Evolutionary conservation across 2,888 invertebrate genomes (phyloP).

Genomic region (Lasioglossum villosulum): DNA sequence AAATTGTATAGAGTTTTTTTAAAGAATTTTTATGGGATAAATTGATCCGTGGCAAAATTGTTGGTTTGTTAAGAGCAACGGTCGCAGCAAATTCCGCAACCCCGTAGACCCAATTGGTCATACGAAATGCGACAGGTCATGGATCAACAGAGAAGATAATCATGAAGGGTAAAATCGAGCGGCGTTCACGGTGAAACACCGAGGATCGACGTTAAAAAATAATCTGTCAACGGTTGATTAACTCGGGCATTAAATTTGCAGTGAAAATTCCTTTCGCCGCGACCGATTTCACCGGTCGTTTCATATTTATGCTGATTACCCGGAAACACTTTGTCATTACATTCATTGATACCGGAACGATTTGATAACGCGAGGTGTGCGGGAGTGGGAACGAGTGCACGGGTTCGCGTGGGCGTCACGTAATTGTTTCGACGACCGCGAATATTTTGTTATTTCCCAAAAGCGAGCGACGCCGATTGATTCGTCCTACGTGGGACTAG

Average conservation of each 20-base stretch:
- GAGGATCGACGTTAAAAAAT: constrained; percentile 11
- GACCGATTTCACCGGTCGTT: constrained; percentile 44
- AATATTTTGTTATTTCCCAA: constrained; percentile 67
- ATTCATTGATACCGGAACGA: constrained; percentile 68
- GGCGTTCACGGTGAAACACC: not conserved
- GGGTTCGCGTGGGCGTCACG: constrained; percentile 43
- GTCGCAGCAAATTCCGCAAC: not conserved
- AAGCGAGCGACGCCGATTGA: constrained; percentile 58
- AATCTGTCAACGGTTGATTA: constrained; percentile 29
- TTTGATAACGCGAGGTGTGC: constrained; percentile 61
- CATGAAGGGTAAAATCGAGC: not conserved
- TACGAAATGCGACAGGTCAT: not conserved
- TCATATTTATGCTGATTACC: constrained; percentile 66
- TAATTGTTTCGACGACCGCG: constrained; percentile 71
- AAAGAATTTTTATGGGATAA: not conserved
- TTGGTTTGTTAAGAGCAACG: not conserved
- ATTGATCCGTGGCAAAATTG: not conserved
- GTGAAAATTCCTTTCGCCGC: constrained; percentile 31
- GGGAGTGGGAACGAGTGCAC: not conserved
- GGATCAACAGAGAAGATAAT: constrained; percentile 7
- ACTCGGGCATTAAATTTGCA: constrained; percentile 24
- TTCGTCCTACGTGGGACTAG: constrained; percentile 65
- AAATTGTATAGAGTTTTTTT: too few relatives aligned
- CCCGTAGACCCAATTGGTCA: too few relatives aligned
- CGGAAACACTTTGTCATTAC: constrained; percentile 59